Conservation (phyloP, 2,888 invertebrate genomes). For the Leptopilina syphax region DNA sequence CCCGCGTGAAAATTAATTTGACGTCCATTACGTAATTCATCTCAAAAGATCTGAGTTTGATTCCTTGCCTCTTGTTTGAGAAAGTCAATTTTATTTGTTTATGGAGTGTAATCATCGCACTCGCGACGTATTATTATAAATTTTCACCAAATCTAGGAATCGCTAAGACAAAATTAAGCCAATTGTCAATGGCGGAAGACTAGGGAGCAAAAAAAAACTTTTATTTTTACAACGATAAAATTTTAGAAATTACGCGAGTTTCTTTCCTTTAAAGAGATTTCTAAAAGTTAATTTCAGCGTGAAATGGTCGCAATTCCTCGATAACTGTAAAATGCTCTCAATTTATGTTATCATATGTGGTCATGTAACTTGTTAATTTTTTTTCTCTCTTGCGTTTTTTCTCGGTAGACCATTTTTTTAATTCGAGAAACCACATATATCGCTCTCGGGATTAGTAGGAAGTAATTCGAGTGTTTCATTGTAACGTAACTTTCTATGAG, state of each 20-base stretch:
- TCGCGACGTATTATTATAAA: constrained; percentile 11
- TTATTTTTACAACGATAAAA: background rate
- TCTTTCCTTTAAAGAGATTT: background rate
- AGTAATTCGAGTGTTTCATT: constrained; percentile 26
- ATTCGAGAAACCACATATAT: constrained; percentile 2
- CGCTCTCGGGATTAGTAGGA: background rate
- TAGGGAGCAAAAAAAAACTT: background rate
- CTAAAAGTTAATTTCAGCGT: constrained; percentile 7
- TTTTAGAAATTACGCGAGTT: background rate
- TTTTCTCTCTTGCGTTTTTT: background rate
- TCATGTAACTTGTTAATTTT: constrained; percentile 22
- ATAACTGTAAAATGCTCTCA: background rate
- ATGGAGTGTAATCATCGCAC: background rate
- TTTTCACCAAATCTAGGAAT: background rate
- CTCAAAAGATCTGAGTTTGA: constrained; percentile 31
- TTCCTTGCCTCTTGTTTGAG: constrained; percentile 11
- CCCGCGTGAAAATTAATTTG: constrained; percentile 53
- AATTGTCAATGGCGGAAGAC: background rate
- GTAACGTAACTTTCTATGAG: constrained; percentile 26
- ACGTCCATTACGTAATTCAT: constrained; percentile 45
- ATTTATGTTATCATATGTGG: constrained; percentile 19
- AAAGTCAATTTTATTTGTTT: background rate
- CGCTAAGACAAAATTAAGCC: background rate
- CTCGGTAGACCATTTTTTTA: too few relatives aligned
- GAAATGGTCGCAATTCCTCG: background rate